phyloP scores from a whole-genome alignment of 30 jellyfish, hydroid and myxozoan species.

The Nemopilema nomurai region DNA sequence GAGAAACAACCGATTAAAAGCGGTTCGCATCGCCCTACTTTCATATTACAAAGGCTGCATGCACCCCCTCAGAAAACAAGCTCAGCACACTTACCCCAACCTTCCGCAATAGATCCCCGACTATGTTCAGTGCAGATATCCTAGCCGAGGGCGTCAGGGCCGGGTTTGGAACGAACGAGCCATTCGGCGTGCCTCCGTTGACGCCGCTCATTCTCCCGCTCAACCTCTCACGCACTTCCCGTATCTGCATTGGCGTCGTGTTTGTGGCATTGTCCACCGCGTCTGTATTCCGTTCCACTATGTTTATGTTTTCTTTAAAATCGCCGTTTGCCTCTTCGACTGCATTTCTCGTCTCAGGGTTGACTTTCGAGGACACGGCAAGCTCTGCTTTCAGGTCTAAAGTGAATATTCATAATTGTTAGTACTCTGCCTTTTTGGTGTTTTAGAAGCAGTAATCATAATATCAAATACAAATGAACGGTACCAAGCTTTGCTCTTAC shows the following conservation, averaged over 20 bases:
- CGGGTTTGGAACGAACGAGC: conserved; percentile 47
- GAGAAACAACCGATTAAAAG: too few species aligned
- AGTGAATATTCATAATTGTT: neutral
- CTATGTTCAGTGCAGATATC: conserved; percentile 93
- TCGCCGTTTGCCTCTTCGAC: conserved; percentile 59
- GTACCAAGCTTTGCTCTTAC: neutral
- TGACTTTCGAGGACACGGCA: conserved; percentile 76
- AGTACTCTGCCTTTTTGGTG: too few species aligned
- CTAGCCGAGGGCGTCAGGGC: conserved; percentile 98
- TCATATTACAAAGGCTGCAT: too few species aligned
- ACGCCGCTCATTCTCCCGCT: neutral
- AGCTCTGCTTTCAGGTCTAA: conserved; percentile 88
- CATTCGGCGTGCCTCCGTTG: conserved; percentile 17
- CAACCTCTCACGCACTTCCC: conserved; percentile 60
- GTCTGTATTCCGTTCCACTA: conserved; percentile 20
- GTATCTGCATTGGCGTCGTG: conserved; percentile 60
- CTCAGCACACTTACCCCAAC: conserved; percentile 87
- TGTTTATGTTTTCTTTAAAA: conserved; percentile 35
- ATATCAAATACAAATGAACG: neutral
- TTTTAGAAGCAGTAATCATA: neutral
- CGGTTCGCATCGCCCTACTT: too few species aligned
- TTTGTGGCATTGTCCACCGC: conserved; percentile 58
- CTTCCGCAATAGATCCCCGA: conserved; percentile 92
- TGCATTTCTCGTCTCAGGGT: conserved; percentile 60
- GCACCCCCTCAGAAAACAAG: too few species aligned